phyloP scores from a whole-genome alignment of 1,140 invertebrate species.

The Agrilus planipennis region DNA sequence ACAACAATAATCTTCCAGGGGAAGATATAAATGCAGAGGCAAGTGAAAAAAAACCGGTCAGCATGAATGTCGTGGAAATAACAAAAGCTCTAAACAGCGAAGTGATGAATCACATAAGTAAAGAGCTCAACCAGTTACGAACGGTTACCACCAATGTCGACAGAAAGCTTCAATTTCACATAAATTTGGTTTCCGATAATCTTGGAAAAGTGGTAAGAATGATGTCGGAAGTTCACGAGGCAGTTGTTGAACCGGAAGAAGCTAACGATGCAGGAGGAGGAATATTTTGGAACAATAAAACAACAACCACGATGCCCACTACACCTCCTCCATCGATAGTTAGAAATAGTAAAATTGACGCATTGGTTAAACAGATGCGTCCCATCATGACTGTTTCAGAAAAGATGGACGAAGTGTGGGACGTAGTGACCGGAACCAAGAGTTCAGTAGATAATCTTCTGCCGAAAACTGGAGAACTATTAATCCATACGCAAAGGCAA shows the following conservation, averaged over 20 bases:
- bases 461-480: slow-evolving; percentile 71
- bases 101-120: slow-evolving; percentile 59
- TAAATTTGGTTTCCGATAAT: slow-evolving; percentile 69
- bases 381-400: slow-evolving; percentile 74
- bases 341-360: slow-evolving; percentile 64
- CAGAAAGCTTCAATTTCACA: slow-evolving; percentile 71
- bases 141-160: slow-evolving; percentile 67
- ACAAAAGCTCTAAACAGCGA: slow-evolving; percentile 66
- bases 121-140: slow-evolving; percentile 60
- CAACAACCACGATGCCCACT: too few relatives aligned
- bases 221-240: slow-evolving; percentile 68
- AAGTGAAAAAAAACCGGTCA: slow-evolving; percentile 71
- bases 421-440: slow-evolving; percentile 75
- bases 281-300: slow-evolving; percentile 34
- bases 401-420: slow-evolving; percentile 84
- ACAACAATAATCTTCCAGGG: slow-evolving; percentile 63
- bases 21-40: slow-evolving; percentile 75
- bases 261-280: slow-evolving; percentile 23
- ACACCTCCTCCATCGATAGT: slow-evolving; percentile 39
- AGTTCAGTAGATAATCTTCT: slow-evolving; percentile 71
- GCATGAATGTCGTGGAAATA: slow-evolving; percentile 65
- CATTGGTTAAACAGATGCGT: slow-evolving; percentile 61
- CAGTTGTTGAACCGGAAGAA: slow-evolving; percentile 51
- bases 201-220: slow-evolving; percentile 61
- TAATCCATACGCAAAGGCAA: slow-evolving; percentile 75